These are phyloP conservation scores for Myrmecophaga tridactyla DNA, from an alignment of 2,113 vertebrate genomes.

Conservation along the genomic window DNA sequence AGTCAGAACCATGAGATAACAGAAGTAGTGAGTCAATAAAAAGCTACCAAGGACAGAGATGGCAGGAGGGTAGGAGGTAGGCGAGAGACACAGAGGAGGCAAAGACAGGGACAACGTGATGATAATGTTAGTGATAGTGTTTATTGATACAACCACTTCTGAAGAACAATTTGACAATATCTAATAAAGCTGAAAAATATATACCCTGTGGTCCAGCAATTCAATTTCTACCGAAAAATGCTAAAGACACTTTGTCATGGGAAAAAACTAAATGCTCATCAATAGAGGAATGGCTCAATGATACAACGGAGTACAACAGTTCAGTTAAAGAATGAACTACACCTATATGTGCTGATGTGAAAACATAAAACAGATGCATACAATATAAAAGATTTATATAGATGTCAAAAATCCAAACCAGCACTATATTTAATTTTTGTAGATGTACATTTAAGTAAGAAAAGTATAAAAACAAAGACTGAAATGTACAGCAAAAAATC, in stretches of 20 bases:
- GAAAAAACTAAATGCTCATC: background rate
- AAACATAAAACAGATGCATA: background rate
- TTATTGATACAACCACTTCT: background rate
- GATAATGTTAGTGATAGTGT: background rate
- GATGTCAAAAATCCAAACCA: conserved; percentile 27
- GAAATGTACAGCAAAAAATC: background rate
- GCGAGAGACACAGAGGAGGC: background rate
- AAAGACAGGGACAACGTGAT: background rate
- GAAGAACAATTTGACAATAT: background rate
- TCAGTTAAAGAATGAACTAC: background rate
- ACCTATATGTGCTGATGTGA: background rate
- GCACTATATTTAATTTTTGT: background rate
- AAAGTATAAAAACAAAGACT: background rate
- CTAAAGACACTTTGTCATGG: background rate
- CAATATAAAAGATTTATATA: background rate
- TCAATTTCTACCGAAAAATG: conserved; percentile 7
- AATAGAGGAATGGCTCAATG: background rate
- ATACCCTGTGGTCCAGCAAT: background rate
- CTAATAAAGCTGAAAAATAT: background rate
- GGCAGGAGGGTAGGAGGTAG: background rate
- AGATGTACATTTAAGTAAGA: background rate
- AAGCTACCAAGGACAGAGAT: background rate
- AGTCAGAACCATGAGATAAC: background rate
- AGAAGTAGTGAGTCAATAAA: background rate
- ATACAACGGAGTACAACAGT: background rate